Conservation (phyloP, 2,113 vertebrate species). For the Dromiciops gliroides region DNA sequence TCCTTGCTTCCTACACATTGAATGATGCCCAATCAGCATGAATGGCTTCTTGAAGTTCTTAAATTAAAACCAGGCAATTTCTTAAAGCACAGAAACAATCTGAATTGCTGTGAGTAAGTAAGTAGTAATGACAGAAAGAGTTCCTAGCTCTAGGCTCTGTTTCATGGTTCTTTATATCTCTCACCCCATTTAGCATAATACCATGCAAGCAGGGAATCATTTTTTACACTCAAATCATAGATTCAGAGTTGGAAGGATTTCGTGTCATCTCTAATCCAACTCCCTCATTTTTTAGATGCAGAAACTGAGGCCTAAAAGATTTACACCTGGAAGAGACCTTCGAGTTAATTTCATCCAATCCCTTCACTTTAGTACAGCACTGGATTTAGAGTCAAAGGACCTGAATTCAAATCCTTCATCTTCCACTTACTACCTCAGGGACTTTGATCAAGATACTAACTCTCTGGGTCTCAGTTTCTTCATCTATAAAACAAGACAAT, state of each 20-base stretch:
- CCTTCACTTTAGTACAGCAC: neutral
- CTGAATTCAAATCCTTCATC: neutral
- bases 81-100: neutral
- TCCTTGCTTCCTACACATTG: neutral
- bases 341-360: neutral
- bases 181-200: neutral
- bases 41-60: neutral
- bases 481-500: slow-evolving; percentile 35
- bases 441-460: neutral
- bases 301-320: neutral
- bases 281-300: neutral
- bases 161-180: neutral
- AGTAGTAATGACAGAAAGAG: neutral
- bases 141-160: neutral
- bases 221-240: neutral
- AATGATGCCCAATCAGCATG: neutral
- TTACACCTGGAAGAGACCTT: neutral
- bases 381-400: neutral
- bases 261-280: neutral
- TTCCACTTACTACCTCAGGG: neutral
- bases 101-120: neutral
- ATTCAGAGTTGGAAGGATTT: neutral
- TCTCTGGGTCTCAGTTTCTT: neutral
- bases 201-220: neutral
- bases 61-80: neutral